Percentiles rank a stretch among this genome's conserved stretches.
These are phyloP conservation scores for human DNA, from an alignment of 2,113 vertebrate species.

Conservation along the genomic window GRCh38 chr4:96169501-96170000, in stretches of 20 bases:
- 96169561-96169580: not conserved
- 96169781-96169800: no score
- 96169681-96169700: not conserved
- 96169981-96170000: no score
- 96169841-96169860: no score
- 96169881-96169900: no score
- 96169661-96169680: not conserved
- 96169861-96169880: no score
- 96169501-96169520: not conserved
- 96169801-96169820: no score
- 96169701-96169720: not conserved
- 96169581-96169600: not conserved
- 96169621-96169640: not conserved
- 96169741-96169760: not conserved
- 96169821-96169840: no score
- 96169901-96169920: no score
- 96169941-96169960: no score
- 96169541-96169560: not conserved
- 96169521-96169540: not conserved
- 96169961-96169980: no score
- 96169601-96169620: not conserved
- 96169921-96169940: no score
- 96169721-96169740: not conserved
- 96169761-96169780: not conserved
- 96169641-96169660: not conserved